phyloP scores from a whole-genome alignment of 2,888 invertebrate species.

The Bugula neritina region DNA sequence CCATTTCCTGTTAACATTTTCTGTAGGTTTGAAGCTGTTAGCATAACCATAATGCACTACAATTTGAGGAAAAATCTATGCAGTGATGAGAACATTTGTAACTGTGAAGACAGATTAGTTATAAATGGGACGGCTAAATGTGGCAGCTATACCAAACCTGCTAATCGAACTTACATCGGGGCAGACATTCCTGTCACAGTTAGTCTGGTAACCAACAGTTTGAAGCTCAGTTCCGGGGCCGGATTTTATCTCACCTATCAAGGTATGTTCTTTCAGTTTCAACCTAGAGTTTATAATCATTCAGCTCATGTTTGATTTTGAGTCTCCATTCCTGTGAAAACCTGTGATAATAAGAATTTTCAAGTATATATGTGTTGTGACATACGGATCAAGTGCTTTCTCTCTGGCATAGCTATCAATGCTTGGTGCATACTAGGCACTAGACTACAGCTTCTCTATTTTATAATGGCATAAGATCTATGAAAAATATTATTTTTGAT shows the following conservation, averaged over 20 bases:
- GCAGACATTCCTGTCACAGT: not conserved
- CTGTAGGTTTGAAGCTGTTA: slow-evolving; percentile 3
- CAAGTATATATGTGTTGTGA: too few relatives aligned
- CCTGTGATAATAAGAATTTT: too few relatives aligned
- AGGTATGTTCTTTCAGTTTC: slow-evolving; percentile 8
- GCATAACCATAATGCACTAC: not conserved
- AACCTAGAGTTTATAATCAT: not conserved
- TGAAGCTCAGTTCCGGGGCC: not conserved
- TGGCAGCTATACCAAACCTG: not conserved
- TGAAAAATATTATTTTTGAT: too few relatives aligned
- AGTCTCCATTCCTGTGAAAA: not conserved
- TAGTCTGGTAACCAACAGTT: not conserved
- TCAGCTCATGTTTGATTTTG: not conserved
- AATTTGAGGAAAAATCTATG: not conserved
- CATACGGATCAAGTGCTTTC: too few relatives aligned
- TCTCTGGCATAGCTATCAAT: too few relatives aligned
- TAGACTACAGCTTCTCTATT: too few relatives aligned
- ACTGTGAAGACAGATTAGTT: slow-evolving; percentile 6
- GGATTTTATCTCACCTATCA: slow-evolving; percentile 3
- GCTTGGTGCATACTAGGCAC: too few relatives aligned
- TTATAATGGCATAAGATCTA: too few relatives aligned
- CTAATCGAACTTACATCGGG: not conserved
- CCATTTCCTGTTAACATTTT: too few relatives aligned
- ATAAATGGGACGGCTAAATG: not conserved
- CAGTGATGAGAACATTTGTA: not conserved